A percentile compares a stretch with the other conserved stretches of the same genome.
Evolutionary conservation across 2,888 invertebrate species (phyloP).

Genomic region (Muscina levida): DNA sequence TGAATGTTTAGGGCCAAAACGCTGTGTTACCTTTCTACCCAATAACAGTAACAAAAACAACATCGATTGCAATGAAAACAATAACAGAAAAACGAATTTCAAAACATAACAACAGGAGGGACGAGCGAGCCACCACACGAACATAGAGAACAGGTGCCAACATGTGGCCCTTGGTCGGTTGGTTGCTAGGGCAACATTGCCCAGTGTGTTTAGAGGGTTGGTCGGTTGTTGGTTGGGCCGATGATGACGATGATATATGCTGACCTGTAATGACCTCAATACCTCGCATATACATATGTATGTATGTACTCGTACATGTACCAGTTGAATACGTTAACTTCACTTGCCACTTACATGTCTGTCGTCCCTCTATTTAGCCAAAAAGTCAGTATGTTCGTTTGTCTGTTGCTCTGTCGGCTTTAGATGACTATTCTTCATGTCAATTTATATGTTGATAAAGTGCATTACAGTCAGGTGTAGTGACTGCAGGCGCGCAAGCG

Average conservation of each 20-base stretch:
- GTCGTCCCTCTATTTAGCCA: background rate
- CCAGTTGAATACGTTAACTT: conserved; percentile 16
- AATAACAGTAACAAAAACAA: conserved; percentile 13
- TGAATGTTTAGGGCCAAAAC: conserved; percentile 28
- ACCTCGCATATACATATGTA: background rate
- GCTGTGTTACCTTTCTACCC: background rate
- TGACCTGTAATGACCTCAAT: conserved; percentile 35
- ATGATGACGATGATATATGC: background rate
- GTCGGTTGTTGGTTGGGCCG: conserved; percentile 8
- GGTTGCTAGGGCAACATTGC: conserved; percentile 18
- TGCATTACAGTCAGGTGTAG: conserved; percentile 30
- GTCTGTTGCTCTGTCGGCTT: conserved; percentile 15
- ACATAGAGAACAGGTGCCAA: conserved; percentile 23
- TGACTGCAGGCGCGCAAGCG: background rate
- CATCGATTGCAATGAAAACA: background rate
- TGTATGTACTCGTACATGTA: no score
- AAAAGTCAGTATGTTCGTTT: no score
- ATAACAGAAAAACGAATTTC: no score
- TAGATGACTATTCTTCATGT: conserved; percentile 17
- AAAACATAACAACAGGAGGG: no score
- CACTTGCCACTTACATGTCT: conserved; percentile 5
- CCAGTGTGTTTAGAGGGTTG: conserved; percentile 12
- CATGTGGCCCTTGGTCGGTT: background rate
- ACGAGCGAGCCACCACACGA: background rate
- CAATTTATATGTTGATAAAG: conserved; percentile 29